These are phyloP conservation scores for Eudorcas thomsonii DNA, from an alignment of 2,113 vertebrate species.

Conservation along the genomic window DNA sequence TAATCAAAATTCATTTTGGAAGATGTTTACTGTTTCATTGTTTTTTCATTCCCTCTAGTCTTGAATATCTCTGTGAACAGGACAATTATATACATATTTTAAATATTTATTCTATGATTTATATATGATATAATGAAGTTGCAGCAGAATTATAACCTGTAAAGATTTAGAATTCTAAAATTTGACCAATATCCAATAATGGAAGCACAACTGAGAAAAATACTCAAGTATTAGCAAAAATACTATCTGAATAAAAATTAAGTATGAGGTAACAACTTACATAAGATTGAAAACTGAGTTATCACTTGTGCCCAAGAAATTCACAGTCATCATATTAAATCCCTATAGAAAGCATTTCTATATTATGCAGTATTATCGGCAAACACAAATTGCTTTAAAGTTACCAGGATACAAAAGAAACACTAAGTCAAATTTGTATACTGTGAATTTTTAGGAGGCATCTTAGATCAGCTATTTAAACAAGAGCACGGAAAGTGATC, in stretches of 20 bases:
- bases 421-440: neutral
- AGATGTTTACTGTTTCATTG: neutral
- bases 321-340: neutral
- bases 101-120: neutral
- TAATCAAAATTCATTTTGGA: conserved; percentile 60
- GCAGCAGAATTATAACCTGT: neutral
- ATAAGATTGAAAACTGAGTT: neutral
- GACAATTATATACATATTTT: neutral
- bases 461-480: neutral
- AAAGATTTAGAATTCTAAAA: conserved; percentile 33
- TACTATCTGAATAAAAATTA: neutral
- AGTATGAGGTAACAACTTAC: neutral
- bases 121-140: neutral
- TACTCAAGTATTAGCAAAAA: neutral
- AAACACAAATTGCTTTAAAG: neutral
- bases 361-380: neutral
- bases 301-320: neutral
- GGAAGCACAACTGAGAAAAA: neutral
- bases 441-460: neutral
- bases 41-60: neutral
- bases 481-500: neutral
- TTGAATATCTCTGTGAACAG: neutral
- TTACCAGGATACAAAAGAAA: neutral
- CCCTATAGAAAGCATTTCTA: neutral
- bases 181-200: neutral